Conservation (phyloP, 2,797 vertebrate species). For the Tenualosa ilisha region DNA sequence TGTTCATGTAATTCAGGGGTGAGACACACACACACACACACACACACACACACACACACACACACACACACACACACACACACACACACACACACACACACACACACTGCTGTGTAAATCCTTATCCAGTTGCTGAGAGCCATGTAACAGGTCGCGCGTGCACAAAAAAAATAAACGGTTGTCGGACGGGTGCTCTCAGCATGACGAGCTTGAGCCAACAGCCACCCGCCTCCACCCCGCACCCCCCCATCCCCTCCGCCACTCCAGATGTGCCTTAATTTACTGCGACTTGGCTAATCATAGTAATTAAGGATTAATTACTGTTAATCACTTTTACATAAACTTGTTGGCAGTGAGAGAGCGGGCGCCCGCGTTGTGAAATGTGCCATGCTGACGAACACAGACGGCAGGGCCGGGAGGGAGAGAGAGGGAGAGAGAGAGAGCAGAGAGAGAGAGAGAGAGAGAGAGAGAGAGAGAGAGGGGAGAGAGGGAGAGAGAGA, state of each 20-base stretch:
- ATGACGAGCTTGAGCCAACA: conserved; percentile 22
- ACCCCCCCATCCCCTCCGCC: conserved; percentile 80
- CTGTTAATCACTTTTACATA: conserved; percentile 99
- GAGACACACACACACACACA: conserved; percentile 11
- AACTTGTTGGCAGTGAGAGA: conserved; percentile 96
- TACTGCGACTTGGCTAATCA: conserved; percentile 99
- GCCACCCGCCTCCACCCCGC: conserved; percentile 75
- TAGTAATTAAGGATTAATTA: conserved; percentile 99
- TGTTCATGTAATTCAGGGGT: background rate
- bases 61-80: conserved; percentile 2
- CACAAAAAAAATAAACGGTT: background rate
- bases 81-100: conserved; percentile 21
- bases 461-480: conserved; percentile 51
- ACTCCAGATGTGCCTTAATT: conserved; percentile 99
- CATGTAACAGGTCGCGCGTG: conserved; percentile 13
- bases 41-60: conserved; percentile 9
- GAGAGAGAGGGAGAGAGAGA: conserved; percentile 29
- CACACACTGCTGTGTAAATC: background rate
- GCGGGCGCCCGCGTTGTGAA: conserved; percentile 81
- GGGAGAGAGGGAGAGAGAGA: background rate
- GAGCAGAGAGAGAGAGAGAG: background rate
- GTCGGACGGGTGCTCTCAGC: conserved; percentile 10
- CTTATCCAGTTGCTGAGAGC: background rate
- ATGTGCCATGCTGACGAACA: conserved; percentile 81
- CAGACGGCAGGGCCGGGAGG: conserved; percentile 60